A percentile compares a stretch with the other conserved stretches of the same genome.
Conservation (phyloP, 2,113 vertebrate genomes). For the Notarius quadriscutis region DNA sequence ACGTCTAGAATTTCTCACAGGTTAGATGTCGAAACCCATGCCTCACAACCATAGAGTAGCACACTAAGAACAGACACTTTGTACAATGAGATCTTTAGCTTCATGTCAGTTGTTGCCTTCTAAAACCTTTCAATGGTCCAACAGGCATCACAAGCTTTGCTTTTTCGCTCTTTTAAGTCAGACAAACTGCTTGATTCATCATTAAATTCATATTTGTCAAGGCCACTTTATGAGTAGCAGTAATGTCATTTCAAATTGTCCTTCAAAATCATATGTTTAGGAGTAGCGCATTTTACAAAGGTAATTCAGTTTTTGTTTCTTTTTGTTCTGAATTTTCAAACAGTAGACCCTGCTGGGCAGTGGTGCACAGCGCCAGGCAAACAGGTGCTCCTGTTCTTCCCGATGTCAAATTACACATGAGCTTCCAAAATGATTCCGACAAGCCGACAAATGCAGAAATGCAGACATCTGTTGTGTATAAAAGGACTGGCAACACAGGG, state of each 20-base stretch:
- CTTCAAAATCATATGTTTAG: background rate
- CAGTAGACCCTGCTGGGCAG: slow-evolving; percentile 15
- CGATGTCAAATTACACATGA: slow-evolving; percentile 39
- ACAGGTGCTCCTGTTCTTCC: slow-evolving; percentile 52
- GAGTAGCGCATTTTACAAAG: background rate
- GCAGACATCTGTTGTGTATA: slow-evolving; percentile 64
- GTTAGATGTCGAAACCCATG: too few species aligned
- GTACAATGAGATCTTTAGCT: too few species aligned
- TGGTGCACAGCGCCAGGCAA: slow-evolving; percentile 36
- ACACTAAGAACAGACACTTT: too few species aligned
- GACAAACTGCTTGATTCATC: too few species aligned
- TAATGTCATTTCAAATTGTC: background rate
- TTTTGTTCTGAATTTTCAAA: slow-evolving; percentile 15
- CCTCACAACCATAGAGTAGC: too few species aligned
- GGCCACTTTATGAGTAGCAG: background rate
- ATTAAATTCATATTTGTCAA: slow-evolving; percentile 33
- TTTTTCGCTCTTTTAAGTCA: too few species aligned
- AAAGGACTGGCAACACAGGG: slow-evolving; percentile 38
- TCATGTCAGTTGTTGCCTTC: too few species aligned
- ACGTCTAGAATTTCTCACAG: too few species aligned
- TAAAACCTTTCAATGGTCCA: too few species aligned
- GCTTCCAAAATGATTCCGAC: slow-evolving; percentile 55
- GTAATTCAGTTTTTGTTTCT: background rate
- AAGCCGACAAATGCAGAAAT: slow-evolving; percentile 59
- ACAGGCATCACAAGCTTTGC: too few species aligned